Percentiles rank a stretch among this genome's conserved stretches.
Conservation (phyloP, 2,113 vertebrate genomes). For the Neoarius graeffei region DNA sequence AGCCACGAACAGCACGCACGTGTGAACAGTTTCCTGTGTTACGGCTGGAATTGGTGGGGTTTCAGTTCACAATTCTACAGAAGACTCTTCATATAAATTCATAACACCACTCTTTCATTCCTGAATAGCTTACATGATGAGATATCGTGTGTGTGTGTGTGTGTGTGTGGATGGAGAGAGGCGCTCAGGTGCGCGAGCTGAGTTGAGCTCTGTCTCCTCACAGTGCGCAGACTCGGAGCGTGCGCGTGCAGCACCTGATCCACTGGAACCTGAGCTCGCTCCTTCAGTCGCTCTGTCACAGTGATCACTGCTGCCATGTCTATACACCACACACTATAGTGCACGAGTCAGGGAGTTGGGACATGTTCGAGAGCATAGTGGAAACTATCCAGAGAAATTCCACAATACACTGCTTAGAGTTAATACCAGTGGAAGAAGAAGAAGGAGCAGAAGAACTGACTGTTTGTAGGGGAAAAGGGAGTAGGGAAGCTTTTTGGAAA, state of each 20-base stretch:
- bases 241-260: conserved; percentile 43
- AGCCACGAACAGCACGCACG: background rate
- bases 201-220: background rate
- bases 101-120: background rate
- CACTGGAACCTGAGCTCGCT: conserved; percentile 18
- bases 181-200: background rate
- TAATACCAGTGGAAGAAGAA: no score
- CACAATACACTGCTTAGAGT: background rate
- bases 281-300: background rate
- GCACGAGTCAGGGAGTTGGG: background rate
- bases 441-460: background rate
- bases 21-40: no score
- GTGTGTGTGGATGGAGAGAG: background rate
- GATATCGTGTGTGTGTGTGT: background rate
- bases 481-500: background rate
- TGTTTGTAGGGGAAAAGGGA: background rate
- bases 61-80: background rate
- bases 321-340: background rate
- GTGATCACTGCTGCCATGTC: background rate
- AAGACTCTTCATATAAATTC: background rate
- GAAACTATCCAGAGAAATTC: background rate
- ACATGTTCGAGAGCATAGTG: background rate
- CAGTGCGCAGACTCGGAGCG: conserved; percentile 13
- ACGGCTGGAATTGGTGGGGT: background rate
- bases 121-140: background rate